Base-by-base conservation (phyloP, 2,888 invertebrate species). In the Pasiphila rectangulata region DNA sequence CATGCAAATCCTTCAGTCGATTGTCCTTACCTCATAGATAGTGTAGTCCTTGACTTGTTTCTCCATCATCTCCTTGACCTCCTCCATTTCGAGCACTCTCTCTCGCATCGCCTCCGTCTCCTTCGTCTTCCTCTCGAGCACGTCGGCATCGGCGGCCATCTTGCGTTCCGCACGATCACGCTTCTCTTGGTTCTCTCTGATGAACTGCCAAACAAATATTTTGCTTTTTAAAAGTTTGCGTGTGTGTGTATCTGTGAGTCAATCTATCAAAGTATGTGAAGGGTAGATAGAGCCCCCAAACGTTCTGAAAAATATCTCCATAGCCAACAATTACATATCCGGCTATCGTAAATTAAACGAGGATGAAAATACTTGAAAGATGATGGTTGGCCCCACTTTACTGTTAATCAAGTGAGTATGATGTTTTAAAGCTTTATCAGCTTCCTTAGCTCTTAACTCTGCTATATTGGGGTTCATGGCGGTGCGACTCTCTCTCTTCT, bases 111-210 rank as follows among this genome's bases (percentile, higher is more conserved):
- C 84, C 2, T 87, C 81, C 0, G 91, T 90, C 68, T 91, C 91
- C n/a, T 69, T 69, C 0, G 79, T 69, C 57, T 89, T 87, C 4
- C 84, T 77, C 40, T 78, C 68, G 41, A 91, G 79, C 1, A 90
- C 79, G 13, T 87, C 83, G 1, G 60, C 69, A 63, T 93, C 92
- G 0, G 90, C 91, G 1, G 65, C 69, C 69, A 92, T 90, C 65
- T 92, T 92, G 4, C 86, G 81, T 32, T 89, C 84, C 0, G 92
- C 92, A 4, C 93, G 83, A 40, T 91, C 90, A 6, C 91, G 89
- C 59, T 93, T 93, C 57, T 92, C 91, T 53, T 90, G 87, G 64
- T 93, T 93, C 63, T 93, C 93, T 57, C 89, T 81, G 3, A 92
- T 90, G 58, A 92, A 92, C 90, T 91, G 40, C 10, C 3, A 15